Evolutionary conservation across 2,888 invertebrate genomes (phyloP).

Genomic region (Danaus chrysippus): DNA sequence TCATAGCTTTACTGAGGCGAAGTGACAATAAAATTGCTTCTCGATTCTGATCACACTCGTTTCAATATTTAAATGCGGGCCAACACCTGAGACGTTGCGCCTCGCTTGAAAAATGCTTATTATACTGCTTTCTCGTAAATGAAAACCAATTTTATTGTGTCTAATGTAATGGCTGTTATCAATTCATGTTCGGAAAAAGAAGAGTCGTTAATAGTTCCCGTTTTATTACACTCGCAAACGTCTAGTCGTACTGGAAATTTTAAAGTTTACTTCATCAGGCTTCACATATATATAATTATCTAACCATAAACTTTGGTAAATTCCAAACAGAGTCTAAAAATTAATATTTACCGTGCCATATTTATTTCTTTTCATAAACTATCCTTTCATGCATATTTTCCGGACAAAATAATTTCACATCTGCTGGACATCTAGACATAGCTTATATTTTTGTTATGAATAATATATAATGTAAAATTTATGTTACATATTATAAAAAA

Average conservation of each 20-base stretch:
- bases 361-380: too few species aligned
- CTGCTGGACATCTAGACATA: too few species aligned
- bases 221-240: not conserved
- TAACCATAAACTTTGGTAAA: too few species aligned
- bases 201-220: conserved; percentile 4
- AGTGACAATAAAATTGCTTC: conserved; percentile 76
- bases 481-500: too few species aligned
- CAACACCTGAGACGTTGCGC: conserved; percentile 67
- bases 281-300: not conserved
- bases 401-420: too few species aligned
- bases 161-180: conserved; percentile 32
- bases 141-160: conserved; percentile 46
- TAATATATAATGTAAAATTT: too few species aligned
- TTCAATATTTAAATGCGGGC: conserved; percentile 68
- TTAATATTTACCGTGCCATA: too few species aligned
- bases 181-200: conserved; percentile 20
- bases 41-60: conserved; percentile 74
- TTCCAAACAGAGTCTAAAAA: too few species aligned
- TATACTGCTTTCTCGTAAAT: conserved; percentile 65
- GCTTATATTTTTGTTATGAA: too few species aligned
- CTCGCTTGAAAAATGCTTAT: conserved; percentile 66
- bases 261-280: not conserved
- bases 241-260: not conserved
- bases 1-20: conserved; percentile 59
- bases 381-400: too few species aligned